Base-by-base conservation (phyloP, 1,140 invertebrate genomes). In the Lepidurus packardi region DNA sequence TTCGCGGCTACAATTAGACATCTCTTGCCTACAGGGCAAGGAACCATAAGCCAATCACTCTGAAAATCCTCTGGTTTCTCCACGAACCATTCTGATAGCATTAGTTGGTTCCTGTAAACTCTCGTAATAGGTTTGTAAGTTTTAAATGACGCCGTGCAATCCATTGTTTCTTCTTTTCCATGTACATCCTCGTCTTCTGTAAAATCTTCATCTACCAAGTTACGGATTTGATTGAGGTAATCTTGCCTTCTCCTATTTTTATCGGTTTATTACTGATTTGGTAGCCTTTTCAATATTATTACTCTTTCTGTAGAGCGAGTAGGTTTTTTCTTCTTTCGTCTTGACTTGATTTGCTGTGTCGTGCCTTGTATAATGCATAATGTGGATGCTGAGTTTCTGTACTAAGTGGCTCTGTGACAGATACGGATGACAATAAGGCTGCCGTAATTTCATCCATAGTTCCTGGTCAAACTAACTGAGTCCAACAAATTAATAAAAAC, bases 61-160 rank as follows among this genome's bases (percentile, higher is more conserved):
- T 88, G 82, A 81, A 96, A 90, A 85, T 95, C 91, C 77, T 88
- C 85, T 16, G 96, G 96, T 74, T 92, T 89, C 81, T 97, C 93
- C 1, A 92, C 85, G 83, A 98, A 86, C 95, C 95, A 98, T 85
- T 98, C 96, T 0, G 95, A 97, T 41, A 93, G 83, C 94, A 94
- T 94, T 44, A 93, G 83, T 83, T 88, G 81, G 11, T 80, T 78
- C 73, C 76, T 81, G 34, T 76, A 80, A 43, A 47, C 41, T 43
- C 77, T 73, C 10, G 77, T 53, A n/a, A 65, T 16, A n/a, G 53
- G 21, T 65, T 65, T 16, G 8, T 13, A 43, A 47, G 43, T 43
- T 34, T 44, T 78, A 10, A 42, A 44, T 16, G 25, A 73, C 10
- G 73, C 73, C 7, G 74, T 47, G 73, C 34, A 75, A 43, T 81